phyloP scores from a whole-genome alignment of 2,113 vertebrate genomes.

The Erythrocercus mccallii region DNA sequence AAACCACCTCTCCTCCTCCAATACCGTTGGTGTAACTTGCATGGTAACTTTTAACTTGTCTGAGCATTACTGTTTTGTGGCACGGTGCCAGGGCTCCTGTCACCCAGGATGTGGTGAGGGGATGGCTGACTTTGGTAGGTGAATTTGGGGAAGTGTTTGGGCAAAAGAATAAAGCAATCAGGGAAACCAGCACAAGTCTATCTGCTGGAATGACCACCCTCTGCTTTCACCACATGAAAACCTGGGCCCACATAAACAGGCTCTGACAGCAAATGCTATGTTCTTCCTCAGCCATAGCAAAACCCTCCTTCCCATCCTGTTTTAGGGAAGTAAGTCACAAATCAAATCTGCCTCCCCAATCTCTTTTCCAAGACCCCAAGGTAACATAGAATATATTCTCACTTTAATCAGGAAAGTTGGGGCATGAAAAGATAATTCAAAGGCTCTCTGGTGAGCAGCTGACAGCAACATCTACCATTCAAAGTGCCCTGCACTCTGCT shows the following conservation, averaged over 20 bases:
- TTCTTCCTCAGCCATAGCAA: not conserved
- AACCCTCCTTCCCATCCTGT: not conserved
- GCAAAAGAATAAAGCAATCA: not conserved
- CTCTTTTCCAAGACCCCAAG: not conserved
- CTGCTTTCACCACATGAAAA: not conserved
- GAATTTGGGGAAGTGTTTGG: not conserved
- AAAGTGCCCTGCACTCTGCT: not conserved
- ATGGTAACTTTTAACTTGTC: not conserved
- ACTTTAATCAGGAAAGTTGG: not conserved
- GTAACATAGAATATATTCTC: not conserved
- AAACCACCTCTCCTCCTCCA: not conserved
- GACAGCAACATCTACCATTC: not conserved
- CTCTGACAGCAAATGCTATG: not conserved
- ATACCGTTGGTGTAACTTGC: not conserved
- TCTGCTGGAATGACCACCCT: not conserved
- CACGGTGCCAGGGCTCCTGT: rapidly evolving
- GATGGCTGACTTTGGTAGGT: not conserved
- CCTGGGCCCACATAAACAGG: not conserved
- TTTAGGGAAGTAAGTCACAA: not conserved
- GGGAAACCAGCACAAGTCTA: not conserved
- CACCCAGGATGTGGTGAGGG: not conserved
- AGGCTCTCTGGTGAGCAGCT: not conserved
- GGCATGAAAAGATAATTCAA: not conserved
- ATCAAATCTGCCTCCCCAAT: not conserved
- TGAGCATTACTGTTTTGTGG: not conserved